Evolutionary conservation across 2,888 invertebrate species (phyloP).

Genomic region (Eristalis pertinax): DNA sequence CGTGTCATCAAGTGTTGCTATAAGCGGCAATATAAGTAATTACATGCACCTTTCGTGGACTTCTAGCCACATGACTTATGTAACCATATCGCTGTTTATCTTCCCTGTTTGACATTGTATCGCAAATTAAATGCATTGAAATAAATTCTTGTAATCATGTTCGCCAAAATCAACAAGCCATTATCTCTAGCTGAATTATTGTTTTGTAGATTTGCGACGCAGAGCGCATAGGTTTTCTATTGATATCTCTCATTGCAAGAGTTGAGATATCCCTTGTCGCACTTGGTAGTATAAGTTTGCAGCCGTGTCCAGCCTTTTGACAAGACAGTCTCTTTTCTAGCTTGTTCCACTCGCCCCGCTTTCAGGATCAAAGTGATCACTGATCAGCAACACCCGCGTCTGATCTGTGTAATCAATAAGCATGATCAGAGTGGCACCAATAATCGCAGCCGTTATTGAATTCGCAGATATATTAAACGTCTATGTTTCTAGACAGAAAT

Average conservation of each 20-base stretch:
- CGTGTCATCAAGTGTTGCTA: not conserved
- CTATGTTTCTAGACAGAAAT: not conserved
- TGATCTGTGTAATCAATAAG: not conserved
- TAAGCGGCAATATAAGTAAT: not conserved
- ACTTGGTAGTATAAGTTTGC: not conserved
- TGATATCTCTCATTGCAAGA: not conserved
- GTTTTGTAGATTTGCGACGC: not conserved
- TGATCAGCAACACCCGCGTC: not conserved
- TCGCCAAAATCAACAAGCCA: not conserved
- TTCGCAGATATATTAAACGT: not conserved
- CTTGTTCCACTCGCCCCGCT: no score
- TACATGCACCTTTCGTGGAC: not conserved
- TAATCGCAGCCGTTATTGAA: not conserved
- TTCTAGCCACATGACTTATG: not conserved
- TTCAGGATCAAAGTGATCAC: not conserved
- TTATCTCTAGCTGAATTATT: not conserved
- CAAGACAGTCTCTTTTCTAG: no score
- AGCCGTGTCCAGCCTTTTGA: not conserved
- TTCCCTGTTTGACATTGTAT: not conserved
- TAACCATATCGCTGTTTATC: not conserved
- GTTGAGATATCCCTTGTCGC: no score
- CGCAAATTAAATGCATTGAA: not conserved
- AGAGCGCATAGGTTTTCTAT: not conserved
- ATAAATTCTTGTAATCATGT: not conserved
- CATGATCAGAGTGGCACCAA: not conserved